Evolutionary conservation across 2,797 vertebrate genomes (phyloP).

Genomic region (Melanotaenia boesemani): DNA sequence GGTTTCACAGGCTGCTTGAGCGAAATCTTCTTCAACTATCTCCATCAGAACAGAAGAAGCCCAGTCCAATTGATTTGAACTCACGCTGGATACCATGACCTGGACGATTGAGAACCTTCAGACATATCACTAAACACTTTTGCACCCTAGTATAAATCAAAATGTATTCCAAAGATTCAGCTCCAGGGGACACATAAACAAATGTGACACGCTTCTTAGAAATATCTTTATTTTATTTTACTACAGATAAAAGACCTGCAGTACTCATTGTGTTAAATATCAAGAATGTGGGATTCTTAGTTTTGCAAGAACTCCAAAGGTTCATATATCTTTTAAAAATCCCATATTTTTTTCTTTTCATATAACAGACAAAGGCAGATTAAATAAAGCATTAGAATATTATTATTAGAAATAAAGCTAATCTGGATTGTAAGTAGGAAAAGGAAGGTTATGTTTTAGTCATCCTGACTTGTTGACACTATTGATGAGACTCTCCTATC

Average conservation of each 20-base stretch:
- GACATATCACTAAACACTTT: background rate
- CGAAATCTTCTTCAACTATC: background rate
- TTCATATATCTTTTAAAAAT: slow-evolving; percentile 16
- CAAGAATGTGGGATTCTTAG: slow-evolving; percentile 29
- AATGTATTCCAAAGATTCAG: background rate
- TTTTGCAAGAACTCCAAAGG: slow-evolving; percentile 10
- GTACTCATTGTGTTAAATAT: slow-evolving; percentile 7
- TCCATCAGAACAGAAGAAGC: background rate
- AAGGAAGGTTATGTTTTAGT: slow-evolving; percentile 21
- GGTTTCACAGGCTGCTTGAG: no score
- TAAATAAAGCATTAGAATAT: slow-evolving; percentile 15
- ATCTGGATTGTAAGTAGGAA: slow-evolving; percentile 18
- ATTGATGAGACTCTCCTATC: background rate
- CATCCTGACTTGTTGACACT: slow-evolving; percentile 13
- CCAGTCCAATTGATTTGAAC: background rate
- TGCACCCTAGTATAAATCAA: background rate
- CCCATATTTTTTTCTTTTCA: background rate
- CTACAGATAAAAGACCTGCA: slow-evolving; percentile 24
- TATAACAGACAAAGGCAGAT: slow-evolving; percentile 37
- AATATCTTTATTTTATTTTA: slow-evolving; percentile 33
- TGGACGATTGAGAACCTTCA: no score
- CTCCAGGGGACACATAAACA: background rate
- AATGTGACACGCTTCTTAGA: slow-evolving; percentile 26
- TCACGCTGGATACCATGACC: no score
- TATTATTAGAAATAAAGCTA: slow-evolving; percentile 16